Conservation (phyloP, 2,113 vertebrate genomes). For the Chascanopsetta lugubris region DNA sequence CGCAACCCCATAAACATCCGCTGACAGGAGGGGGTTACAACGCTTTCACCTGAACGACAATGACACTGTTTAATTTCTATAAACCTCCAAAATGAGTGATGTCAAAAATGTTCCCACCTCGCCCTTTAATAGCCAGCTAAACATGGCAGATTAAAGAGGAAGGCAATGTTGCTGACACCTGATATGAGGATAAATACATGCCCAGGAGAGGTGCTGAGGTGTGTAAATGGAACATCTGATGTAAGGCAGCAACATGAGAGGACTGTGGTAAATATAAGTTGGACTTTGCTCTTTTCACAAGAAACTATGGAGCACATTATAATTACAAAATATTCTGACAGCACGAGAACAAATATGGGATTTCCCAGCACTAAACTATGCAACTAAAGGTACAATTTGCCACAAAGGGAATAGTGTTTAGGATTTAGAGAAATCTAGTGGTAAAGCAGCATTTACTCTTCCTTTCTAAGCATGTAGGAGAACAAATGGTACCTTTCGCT, state of each 20-base stretch:
- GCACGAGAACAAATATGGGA: too few relatives aligned
- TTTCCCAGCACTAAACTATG: too few relatives aligned
- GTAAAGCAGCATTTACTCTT: too few relatives aligned
- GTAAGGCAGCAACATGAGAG: constrained; percentile 44
- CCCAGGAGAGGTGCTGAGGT: constrained; percentile 16
- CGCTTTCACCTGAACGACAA: constrained; percentile 20
- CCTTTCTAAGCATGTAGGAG: too few relatives aligned
- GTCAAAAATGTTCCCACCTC: constrained; percentile 19
- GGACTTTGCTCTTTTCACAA: neutral
- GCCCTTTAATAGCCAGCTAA: constrained; percentile 20
- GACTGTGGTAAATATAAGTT: constrained; percentile 45
- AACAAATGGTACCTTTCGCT: too few relatives aligned
- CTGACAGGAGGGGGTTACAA: constrained; percentile 36
- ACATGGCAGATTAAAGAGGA: neutral
- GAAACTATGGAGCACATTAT: neutral
- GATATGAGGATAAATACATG: constrained; percentile 54
- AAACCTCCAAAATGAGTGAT: constrained; percentile 31
- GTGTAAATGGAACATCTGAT: constrained; percentile 20
- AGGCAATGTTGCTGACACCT: constrained; percentile 26
- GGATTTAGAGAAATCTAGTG: too few relatives aligned
- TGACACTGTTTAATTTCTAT: constrained; percentile 35
- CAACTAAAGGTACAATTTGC: too few relatives aligned
- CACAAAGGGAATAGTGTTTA: too few relatives aligned
- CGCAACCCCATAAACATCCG: constrained; percentile 63
- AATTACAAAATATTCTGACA: neutral